These are phyloP conservation scores for Hippolais icterina DNA, from an alignment of 2,113 vertebrate genomes.

Conservation along the genomic window DNA sequence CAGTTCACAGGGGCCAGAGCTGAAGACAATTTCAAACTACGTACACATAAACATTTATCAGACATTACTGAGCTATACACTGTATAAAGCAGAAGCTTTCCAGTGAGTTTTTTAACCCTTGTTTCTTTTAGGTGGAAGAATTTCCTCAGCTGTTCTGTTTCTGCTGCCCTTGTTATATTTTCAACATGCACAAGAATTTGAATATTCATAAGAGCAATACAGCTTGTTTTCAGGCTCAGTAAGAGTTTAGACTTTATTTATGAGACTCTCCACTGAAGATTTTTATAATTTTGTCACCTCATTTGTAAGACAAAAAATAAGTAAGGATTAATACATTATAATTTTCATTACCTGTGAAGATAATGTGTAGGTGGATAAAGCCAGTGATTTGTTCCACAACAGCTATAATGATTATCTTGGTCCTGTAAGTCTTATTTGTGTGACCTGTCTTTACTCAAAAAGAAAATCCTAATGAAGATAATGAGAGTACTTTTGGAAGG, in stretches of 20 bases:
- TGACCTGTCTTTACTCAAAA: not conserved
- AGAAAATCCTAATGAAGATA: not conserved
- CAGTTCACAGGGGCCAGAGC: not conserved
- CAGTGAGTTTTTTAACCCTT: not conserved
- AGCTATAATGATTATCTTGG: not conserved
- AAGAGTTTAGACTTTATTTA: not conserved
- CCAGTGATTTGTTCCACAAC: not conserved
- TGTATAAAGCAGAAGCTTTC: not conserved
- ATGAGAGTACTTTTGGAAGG: not conserved
- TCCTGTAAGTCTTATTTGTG: not conserved
- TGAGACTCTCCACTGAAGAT: not conserved
- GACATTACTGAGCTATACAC: not conserved
- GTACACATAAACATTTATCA: not conserved
- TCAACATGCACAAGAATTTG: not conserved
- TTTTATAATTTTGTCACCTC: not conserved
- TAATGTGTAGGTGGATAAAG: not conserved
- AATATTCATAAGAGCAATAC: not conserved
- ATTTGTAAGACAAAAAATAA: not conserved
- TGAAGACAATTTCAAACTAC: not conserved
- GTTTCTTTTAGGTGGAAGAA: not conserved
- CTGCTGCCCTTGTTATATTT: not conserved
- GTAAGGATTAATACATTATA: not conserved
- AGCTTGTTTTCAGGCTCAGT: not conserved
- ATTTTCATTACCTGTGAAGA: not conserved
- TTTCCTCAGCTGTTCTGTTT: not conserved